Evolutionary conservation across 2,888 invertebrate species (phyloP), one percentile per base, ranked within the genome.

Genomic region (Tipula lateralis): DNA sequence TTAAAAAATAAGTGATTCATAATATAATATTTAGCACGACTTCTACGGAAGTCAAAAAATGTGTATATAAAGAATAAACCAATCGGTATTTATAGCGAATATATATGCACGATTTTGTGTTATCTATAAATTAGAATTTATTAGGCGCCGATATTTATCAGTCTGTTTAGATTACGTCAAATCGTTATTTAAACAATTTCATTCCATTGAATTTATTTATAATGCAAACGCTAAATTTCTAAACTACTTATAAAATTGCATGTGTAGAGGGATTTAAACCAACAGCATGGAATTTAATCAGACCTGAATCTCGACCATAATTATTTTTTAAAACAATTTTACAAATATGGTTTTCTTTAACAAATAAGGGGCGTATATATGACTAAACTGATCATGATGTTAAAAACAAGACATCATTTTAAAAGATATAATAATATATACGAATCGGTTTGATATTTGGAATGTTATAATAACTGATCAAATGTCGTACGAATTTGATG

Each of bases 141-240:
- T 66, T 24, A 66, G 66, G 66, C 66, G 66, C 66, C 66, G 24
- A 66, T 66, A 66, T 66, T 66, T 66, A 66, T 66, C 66, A 66
- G 66, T 66, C 66, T 66, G 66, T n/a, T 66, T 66, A 24, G 9
- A 24, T 66, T 66, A 66, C 66, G 66, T 66, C 66, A 66, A 66
- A 66, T 24, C 24, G 24, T 24, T 24, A 66, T 66, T 66, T 9
- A 19, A 66, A 66, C 19, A 66, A 24, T 66, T 66, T 66, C 12
- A 66, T 66, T 66, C 24, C 7, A 66, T 66, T 9, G 0, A 66
- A 66, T 24, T 66, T 66, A 66, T 66, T 24, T 36, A 36, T 5
- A 36, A 9, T 36, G 36, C 36, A 32, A 4, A 32, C 32, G 32
- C 32, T 32, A 12, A 39, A 39, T 39, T 50, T 50, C 44, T 50